Evolutionary conservation across 30 jellyfish, hydroid and myxozoan species (phyloP).

Genomic region (Aurelia sp.): DNA sequence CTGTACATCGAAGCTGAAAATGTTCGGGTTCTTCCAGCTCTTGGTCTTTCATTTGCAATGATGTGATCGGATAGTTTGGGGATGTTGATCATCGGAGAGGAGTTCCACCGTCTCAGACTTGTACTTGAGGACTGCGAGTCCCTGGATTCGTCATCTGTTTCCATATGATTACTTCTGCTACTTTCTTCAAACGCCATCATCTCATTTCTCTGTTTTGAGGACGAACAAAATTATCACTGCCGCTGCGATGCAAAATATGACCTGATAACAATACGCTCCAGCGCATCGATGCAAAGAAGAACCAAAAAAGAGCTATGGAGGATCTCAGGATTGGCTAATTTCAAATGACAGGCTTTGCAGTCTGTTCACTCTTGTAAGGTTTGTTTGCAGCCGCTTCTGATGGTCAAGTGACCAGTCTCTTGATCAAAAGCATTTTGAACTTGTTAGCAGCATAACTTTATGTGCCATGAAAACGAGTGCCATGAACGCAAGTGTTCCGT

Average conservation of each 20-base stretch:
- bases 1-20: slow-evolving; percentile 80
- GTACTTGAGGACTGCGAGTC: slow-evolving; percentile 33
- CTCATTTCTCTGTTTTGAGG: slow-evolving; percentile 7
- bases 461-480: too few relatives aligned
- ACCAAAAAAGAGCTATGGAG: too few relatives aligned
- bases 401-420: too few relatives aligned
- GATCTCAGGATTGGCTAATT: too few relatives aligned
- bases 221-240: not conserved
- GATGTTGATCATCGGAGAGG: slow-evolving; percentile 81
- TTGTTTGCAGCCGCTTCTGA: too few relatives aligned
- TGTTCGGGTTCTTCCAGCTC: slow-evolving; percentile 73
- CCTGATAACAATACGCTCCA: too few relatives aligned
- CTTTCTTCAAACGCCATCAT: slow-evolving; percentile 47
- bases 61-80: not conserved
- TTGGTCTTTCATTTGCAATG: slow-evolving; percentile 49
- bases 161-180: slow-evolving; percentile 24
- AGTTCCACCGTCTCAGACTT: slow-evolving; percentile 70
- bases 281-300: too few relatives aligned
- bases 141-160: slow-evolving; percentile 57
- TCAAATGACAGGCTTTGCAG: too few relatives aligned
- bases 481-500: too few relatives aligned
- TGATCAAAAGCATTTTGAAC: too few relatives aligned
- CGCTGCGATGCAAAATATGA: slow-evolving; percentile 6
- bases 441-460: too few relatives aligned
- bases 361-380: too few relatives aligned